Base-by-base conservation (phyloP, 2,113 vertebrate species). In the Vulpes lagopus region DNA sequence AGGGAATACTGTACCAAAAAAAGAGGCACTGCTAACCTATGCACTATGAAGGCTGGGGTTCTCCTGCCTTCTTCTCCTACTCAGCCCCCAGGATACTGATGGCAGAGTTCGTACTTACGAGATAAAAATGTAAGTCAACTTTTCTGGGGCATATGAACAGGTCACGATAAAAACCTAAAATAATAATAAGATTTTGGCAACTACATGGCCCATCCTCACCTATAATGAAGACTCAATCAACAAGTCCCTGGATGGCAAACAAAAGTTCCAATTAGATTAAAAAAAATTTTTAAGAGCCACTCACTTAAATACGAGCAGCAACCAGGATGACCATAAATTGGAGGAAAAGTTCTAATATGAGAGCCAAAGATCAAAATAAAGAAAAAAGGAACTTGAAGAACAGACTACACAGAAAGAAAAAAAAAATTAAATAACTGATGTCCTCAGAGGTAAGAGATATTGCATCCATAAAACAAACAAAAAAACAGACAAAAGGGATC, bases 311-410 rank as follows among this genome's bases (percentile, higher is more conserved):
- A 62, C 17, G 8, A 89, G 11, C 11, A 73, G 51, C 32, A 80
- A 96, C 12, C 30, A 92, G 49, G 60, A 74, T 69, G 53, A 76
- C 57, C 49, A 93, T 19, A 82, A 96, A 78, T 11, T 76, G 64
- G 19, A 83, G 51, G 51, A 83, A 81, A 80, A 80, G 17, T 59
- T 59, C 51, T 55, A 82, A 64, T 38, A 49, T 83, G 60, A 84
- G 88, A 73, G n/a, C 64, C 53, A 91, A 83, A 89, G 59, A 14
- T 20, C 43, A 88, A 89, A 85, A 80, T 17, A 85, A 85, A 49
- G 11, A 82, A 53, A 64, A 97, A 89, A 69, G 14, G 1, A 87
- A 55, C 23, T 8, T 49, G 8, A 91, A 84, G n/a, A 67, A 84
- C 5, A 79, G 30, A 59, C 3, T 57, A 0, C 15, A 14, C 2